Conservation (phyloP, 1,140 invertebrate genomes). For the Drosophila littoralis region DNA sequence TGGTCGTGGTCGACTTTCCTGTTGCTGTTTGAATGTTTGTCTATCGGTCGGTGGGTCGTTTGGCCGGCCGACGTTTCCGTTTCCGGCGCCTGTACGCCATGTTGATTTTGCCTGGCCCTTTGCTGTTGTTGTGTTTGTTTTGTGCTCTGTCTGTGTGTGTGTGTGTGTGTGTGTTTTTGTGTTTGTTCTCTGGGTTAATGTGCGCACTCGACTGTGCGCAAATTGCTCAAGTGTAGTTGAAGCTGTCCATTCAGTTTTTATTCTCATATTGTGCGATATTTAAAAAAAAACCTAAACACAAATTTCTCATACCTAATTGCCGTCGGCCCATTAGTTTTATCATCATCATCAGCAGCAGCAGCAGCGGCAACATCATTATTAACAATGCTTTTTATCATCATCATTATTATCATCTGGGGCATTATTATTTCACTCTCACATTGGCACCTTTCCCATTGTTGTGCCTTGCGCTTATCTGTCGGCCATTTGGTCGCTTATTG, state of each 20-base stretch:
- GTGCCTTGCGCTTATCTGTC: slow-evolving; percentile 55
- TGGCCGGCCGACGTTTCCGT: slow-evolving; percentile 73
- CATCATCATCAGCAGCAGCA: slow-evolving; percentile 45
- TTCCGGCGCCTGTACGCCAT: slow-evolving; percentile 75
- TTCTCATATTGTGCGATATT: slow-evolving; percentile 42
- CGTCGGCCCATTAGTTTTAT: slow-evolving; percentile 73
- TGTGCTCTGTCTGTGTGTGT: slow-evolving; percentile 26
- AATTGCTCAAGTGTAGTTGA: slow-evolving; percentile 82
- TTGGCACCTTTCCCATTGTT: slow-evolving; percentile 67
- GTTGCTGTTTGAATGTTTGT: slow-evolving; percentile 61
- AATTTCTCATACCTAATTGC: slow-evolving; percentile 72
- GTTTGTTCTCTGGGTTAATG: slow-evolving; percentile 69
- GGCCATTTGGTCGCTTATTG: slow-evolving; percentile 71
- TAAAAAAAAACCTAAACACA: slow-evolving; percentile 48
- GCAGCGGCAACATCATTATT: slow-evolving; percentile 52
- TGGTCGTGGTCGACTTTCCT: slow-evolving; percentile 13
- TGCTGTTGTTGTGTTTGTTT: slow-evolving; percentile 54
- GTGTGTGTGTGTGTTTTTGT: slow-evolving; percentile 22
- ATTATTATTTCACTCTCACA: slow-evolving; percentile 70
- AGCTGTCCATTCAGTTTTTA: slow-evolving; percentile 59
- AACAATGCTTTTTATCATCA: slow-evolving; percentile 36
- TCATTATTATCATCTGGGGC: slow-evolving; percentile 52
- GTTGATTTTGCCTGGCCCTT: slow-evolving; percentile 68
- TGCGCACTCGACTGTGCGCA: slow-evolving; percentile 80
- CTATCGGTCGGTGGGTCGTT: slow-evolving; percentile 62